Base-by-base conservation (phyloP, 2,113 vertebrate species). In the Motacilla alba region DNA sequence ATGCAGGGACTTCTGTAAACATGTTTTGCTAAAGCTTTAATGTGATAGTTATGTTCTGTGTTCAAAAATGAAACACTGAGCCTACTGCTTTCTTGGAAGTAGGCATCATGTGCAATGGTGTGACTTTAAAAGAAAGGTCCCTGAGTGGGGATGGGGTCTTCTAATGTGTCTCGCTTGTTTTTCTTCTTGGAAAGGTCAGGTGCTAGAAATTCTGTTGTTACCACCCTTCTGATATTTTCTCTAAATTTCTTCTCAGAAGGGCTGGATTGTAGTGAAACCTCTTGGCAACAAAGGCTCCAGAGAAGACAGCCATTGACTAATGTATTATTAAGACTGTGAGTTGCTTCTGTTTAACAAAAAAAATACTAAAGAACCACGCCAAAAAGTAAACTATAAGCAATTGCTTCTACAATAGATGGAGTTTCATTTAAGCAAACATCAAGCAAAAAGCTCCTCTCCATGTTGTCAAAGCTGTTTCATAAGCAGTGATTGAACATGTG, bases 341-440 rank as follows among this genome's bases (percentile, higher is more conserved):
- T 93, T 87, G 41, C 52, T 96, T 82, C n/a, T 91, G 44, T 76
- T 23, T 92, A 62, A n/a, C 28, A 69, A 87, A 39, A 86, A 35
- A 81, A 82, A 43, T 37, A 33, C 63, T 68, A 46, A 63, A 78
- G 31, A 43, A 16, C 28, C 30, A 21, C 0, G 2, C 47, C 49
- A 44, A 39, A 49, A 67, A 53, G 41, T 26, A 33, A 37, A 85
- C 60, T 69, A 78, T 91, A 85, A 97, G 43, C 74, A 82, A 72
- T 78, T 63, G 17, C 49, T 83, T 94, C 70, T 95, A 46, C 60
- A 93, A 37, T 68, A 82, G 60, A 87, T 77, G 35, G 11, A 79
- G n/a, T 70, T 31, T 73, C 30, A 58, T 74, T 93, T 93, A 89
- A 86, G 83, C 79, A 95, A 97, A 92, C 47, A 81, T 69, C 41